Conservation (phyloP, 1,140 invertebrate genomes). For the Plutomurus gul region DNA sequence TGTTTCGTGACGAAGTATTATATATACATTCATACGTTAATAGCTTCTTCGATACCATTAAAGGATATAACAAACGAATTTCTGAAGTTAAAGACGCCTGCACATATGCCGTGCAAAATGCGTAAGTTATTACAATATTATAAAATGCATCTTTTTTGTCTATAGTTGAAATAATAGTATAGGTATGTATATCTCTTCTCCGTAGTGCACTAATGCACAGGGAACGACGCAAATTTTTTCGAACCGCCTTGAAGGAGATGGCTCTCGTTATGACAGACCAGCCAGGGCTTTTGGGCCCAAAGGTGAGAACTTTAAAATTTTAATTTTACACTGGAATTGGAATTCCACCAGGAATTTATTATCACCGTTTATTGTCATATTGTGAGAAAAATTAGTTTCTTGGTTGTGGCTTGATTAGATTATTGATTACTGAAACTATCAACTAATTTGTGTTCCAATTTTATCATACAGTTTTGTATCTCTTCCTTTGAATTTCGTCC, state of each 20-base stretch:
- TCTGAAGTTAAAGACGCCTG: slow-evolving; percentile 94
- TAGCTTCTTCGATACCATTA: slow-evolving; percentile 90
- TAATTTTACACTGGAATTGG: background rate
- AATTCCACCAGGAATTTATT: background rate
- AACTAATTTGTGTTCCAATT: too few relatives aligned
- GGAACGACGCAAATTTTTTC: slow-evolving; percentile 93
- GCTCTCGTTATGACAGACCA: slow-evolving; percentile 95
- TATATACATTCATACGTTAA: slow-evolving; percentile 94
- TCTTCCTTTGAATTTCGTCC: too few relatives aligned
- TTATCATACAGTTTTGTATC: too few relatives aligned
- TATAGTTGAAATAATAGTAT: slow-evolving; percentile 18
- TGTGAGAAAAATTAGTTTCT: too few relatives aligned
- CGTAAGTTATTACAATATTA: slow-evolving; percentile 60
- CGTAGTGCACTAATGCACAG: slow-evolving; percentile 83
- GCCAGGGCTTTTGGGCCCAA: slow-evolving; percentile 93
- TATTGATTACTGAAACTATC: too few relatives aligned
- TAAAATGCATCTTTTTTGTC: slow-evolving; percentile 6
- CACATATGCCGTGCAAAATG: slow-evolving; percentile 84
- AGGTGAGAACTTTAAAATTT: slow-evolving; percentile 61
- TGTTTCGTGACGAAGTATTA: slow-evolving; percentile 97
- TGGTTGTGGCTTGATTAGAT: too few relatives aligned
- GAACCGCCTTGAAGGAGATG: slow-evolving; percentile 93
- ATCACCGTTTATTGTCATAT: too few relatives aligned
- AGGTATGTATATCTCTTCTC: slow-evolving; percentile 35
- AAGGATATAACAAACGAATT: slow-evolving; percentile 89